These are phyloP conservation scores for Tachystola acroxantha DNA, from an alignment of 2,888 invertebrate genomes.

Conservation along the genomic window DNA sequence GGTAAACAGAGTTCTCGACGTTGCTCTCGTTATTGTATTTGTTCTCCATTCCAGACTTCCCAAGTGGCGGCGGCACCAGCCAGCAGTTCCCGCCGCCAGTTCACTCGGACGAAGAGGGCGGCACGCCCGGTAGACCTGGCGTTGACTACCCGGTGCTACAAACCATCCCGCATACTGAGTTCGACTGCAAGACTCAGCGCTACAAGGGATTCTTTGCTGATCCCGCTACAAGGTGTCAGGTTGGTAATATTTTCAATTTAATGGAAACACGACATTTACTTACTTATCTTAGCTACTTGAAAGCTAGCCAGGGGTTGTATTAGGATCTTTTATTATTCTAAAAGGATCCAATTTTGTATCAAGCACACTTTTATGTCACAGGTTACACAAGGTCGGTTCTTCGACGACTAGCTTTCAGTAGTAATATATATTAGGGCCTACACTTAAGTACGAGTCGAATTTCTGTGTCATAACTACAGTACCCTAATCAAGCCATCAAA, in stretches of 20 bases:
- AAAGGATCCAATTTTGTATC: too few relatives aligned
- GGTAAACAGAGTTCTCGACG: not conserved
- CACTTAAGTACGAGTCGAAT: too few relatives aligned
- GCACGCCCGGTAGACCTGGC: constrained; percentile 82
- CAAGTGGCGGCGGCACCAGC: constrained; percentile 39
- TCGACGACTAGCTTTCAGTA: too few relatives aligned
- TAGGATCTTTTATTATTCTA: too few relatives aligned
- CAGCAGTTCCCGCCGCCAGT: constrained; percentile 59
- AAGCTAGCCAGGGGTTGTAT: too few relatives aligned
- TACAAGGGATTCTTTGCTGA: constrained; percentile 95
- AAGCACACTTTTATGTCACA: too few relatives aligned
- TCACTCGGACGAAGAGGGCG: constrained; percentile 75
- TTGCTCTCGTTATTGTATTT: too few relatives aligned
- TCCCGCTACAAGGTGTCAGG: constrained; percentile 91
- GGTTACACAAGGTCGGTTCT: too few relatives aligned
- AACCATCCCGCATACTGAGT: constrained; percentile 86
- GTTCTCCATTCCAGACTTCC: constrained; percentile 44
- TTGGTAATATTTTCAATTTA: constrained; percentile 37
- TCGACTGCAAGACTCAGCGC: constrained; percentile 89
- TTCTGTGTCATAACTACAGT: too few relatives aligned
- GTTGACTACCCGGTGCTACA: constrained; percentile 89
- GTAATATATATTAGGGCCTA: too few relatives aligned
- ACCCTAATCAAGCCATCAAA: too few relatives aligned
- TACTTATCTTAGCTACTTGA: too few relatives aligned
- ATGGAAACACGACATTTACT: not conserved